phyloP scores from a whole-genome alignment of 2,888 invertebrate genomes.

The Herminia tarsipennalis region DNA sequence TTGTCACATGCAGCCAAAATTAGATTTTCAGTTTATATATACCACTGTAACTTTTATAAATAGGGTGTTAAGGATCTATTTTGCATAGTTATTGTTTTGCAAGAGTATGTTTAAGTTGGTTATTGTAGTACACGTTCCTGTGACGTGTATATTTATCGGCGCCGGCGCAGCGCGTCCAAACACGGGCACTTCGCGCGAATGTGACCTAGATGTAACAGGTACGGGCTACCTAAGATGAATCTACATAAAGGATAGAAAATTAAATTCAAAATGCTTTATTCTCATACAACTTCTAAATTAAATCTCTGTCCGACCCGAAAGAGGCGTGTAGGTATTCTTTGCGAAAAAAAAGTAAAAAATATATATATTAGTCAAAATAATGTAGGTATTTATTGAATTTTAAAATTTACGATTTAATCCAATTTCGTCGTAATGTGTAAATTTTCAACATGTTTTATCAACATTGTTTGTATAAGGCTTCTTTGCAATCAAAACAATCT shows the following conservation, averaged over 20 bases:
- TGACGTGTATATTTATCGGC: conserved; percentile 78
- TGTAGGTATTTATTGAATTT: no score
- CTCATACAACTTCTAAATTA: neutral
- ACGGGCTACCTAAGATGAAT: conserved; percentile 50
- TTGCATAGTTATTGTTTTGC: conserved; percentile 1
- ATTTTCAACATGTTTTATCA: no score
- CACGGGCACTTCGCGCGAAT: conserved; percentile 75
- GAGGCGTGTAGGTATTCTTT: no score
- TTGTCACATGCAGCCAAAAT: conserved; percentile 29
- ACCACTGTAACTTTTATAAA: neutral
- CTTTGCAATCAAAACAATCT: no score
- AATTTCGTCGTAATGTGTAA: no score
- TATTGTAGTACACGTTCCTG: conserved; percentile 61
- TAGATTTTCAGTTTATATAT: neutral
- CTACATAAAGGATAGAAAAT: neutral
- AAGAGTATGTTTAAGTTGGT: conserved; percentile 22
- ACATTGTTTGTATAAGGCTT: no score
- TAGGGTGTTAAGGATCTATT: neutral
- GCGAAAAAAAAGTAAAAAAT: no score
- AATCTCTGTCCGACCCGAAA: no score
- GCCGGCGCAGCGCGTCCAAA: conserved; percentile 73
- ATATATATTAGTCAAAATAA: no score
- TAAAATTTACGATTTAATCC: no score
- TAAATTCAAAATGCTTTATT: neutral
- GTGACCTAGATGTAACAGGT: conserved; percentile 72